phyloP scores from a whole-genome alignment of 1,140 invertebrate species.

The Caenorhabditis elegans region DNA sequence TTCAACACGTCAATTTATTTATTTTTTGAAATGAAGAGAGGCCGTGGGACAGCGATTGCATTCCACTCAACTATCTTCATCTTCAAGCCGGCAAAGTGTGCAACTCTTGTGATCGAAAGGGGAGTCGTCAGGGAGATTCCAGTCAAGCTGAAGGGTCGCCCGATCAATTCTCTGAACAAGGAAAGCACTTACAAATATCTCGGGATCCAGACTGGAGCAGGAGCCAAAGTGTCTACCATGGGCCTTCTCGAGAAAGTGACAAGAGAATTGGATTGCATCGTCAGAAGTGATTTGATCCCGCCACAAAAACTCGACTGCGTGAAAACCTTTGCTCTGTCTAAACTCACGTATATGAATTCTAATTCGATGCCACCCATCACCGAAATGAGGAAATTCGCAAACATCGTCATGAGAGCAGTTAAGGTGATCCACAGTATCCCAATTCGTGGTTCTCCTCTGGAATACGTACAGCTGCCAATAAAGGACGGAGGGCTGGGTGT shows the following conservation, averaged over 20 bases:
- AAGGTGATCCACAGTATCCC: background rate
- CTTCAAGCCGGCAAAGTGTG: no score
- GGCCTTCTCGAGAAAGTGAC: background rate
- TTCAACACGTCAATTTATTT: no score
- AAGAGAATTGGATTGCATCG: background rate
- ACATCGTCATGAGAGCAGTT: no score
- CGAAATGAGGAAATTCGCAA: no score
- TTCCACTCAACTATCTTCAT: no score
- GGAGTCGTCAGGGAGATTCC: no score
- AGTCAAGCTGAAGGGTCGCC: background rate
- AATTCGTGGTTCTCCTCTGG: background rate
- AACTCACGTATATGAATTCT: no score
- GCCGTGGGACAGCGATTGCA: no score
- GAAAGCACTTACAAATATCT: background rate
- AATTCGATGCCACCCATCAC: no score
- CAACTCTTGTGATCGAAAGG: no score
- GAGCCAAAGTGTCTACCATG: background rate
- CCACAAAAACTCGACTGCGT: background rate
- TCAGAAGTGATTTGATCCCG: background rate
- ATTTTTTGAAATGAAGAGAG: no score
- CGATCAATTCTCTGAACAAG: background rate
- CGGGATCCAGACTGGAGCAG: background rate
- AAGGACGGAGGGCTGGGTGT: background rate
- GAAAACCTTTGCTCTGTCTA: no score
- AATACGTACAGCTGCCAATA: background rate